Conservation (phyloP, 2,888 invertebrate species). For the Sinotaia quadrata region DNA sequence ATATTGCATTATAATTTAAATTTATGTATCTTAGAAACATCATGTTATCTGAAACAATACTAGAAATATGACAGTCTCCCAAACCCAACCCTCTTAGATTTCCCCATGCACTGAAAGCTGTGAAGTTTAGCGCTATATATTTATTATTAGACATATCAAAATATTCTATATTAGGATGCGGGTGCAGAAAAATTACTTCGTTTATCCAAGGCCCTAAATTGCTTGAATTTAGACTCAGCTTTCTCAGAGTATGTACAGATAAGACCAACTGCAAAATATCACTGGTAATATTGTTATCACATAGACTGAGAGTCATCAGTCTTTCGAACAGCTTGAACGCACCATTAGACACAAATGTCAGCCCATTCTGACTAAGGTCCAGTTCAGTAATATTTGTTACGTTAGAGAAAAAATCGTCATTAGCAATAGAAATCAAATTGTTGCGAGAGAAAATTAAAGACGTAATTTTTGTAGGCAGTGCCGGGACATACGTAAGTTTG, state of each 20-base stretch:
- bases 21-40: not conserved
- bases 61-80: not conserved
- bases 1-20: conserved; percentile 20
- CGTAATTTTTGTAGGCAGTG: not conserved
- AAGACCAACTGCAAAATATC: conserved; percentile 7
- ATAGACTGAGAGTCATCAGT: not conserved
- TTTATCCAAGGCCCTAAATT: not conserved
- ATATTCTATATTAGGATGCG: not conserved
- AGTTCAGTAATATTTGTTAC: not conserved
- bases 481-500: not conserved
- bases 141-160: conserved; percentile 23
- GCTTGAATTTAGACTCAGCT: conserved; percentile 20
- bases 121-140: not conserved
- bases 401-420: conserved; percentile 8
- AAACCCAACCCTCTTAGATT: conserved; percentile 22
- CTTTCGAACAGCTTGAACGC: not conserved
- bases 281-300: not conserved
- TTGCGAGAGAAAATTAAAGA: conserved; percentile 9
- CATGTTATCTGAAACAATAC: not conserved
- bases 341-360: not conserved
- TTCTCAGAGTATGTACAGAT: not conserved
- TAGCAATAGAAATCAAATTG: conserved; percentile 5
- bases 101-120: conserved; percentile 2
- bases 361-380: conserved; percentile 4
- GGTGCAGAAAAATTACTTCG: not conserved